phyloP scores from a whole-genome alignment of 1,140 invertebrate species.

The Aleiodes sp. region DNA sequence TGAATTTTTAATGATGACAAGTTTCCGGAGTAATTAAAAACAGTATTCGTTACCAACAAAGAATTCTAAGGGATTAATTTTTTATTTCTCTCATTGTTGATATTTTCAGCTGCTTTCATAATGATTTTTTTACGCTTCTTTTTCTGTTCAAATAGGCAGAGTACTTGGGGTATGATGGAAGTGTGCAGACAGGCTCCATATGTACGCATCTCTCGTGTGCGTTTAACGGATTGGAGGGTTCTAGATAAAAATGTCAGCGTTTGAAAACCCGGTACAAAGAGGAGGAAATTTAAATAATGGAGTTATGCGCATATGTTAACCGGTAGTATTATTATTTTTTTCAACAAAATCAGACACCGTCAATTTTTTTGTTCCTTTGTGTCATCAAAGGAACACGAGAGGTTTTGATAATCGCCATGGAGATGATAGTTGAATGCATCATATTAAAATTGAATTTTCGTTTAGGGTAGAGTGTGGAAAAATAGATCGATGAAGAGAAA shows the following conservation, averaged over 20 bases:
- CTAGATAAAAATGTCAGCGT: constrained; percentile 57
- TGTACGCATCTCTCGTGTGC: too few relatives aligned
- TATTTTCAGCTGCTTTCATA: constrained; percentile 29
- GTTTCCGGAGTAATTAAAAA: constrained; percentile 27
- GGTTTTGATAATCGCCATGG: too few relatives aligned
- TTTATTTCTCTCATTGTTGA: constrained; percentile 10
- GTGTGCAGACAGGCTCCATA: constrained; percentile 54
- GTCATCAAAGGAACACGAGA: too few relatives aligned
- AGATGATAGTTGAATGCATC: too few relatives aligned
- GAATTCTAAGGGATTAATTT: neutral
- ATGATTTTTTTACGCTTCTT: constrained; percentile 47
- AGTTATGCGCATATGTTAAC: constrained; percentile 65
- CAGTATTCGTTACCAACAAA: neutral
- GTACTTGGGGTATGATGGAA: neutral
- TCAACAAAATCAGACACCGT: neutral
- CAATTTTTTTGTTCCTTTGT: neutral
- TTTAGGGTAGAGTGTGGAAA: too few relatives aligned
- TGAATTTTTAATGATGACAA: constrained; percentile 31
- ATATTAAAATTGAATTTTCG: too few relatives aligned
- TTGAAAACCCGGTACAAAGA: constrained; percentile 48
- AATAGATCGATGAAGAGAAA: neutral
- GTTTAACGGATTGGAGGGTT: constrained; percentile 42
- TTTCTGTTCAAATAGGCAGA: too few relatives aligned
- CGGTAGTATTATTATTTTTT: constrained; percentile 45
- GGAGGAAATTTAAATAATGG: constrained; percentile 63